A percentile compares a stretch with the other conserved stretches of the same genome.
Evolutionary conservation across 2,797 vertebrate genomes (phyloP).

Genomic region (Malurus splendens): DNA sequence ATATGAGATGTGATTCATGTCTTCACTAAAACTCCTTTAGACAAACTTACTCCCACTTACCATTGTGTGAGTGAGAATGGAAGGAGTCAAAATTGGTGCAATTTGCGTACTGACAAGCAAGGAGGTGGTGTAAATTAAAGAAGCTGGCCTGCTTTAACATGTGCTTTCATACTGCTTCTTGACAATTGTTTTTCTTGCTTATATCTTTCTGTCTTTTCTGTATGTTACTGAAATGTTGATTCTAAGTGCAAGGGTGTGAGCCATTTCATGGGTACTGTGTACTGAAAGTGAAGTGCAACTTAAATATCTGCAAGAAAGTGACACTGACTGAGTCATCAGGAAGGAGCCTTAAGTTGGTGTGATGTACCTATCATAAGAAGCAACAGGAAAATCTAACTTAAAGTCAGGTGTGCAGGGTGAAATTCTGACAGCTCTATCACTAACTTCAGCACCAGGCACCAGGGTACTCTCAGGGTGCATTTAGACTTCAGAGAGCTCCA

Average conservation of each 20-base stretch:
- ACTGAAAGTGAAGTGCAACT: not conserved
- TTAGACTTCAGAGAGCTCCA: not conserved
- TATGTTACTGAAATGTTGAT: not conserved
- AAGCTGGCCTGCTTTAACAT: slow-evolving; percentile 8
- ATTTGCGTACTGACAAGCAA: slow-evolving; percentile 17
- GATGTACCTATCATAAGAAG: not conserved
- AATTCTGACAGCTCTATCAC: not conserved
- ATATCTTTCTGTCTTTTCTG: not conserved
- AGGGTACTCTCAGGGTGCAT: not conserved
- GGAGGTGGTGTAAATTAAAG: slow-evolving; percentile 6
- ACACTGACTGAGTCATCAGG: not conserved
- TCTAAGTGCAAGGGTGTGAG: not conserved
- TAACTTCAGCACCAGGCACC: not conserved
- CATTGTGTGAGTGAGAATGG: slow-evolving; percentile 29
- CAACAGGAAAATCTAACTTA: not conserved
- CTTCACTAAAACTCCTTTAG: not conserved
- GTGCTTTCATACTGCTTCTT: not conserved
- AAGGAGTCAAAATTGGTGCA: slow-evolving; percentile 21
- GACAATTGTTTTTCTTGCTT: not conserved
- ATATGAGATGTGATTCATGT: slow-evolving; percentile 7
- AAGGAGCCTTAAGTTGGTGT: not conserved
- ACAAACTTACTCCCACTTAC: slow-evolving; percentile 22
- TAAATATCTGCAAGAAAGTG: not conserved
- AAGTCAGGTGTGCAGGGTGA: not conserved
- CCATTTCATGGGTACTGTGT: not conserved